Evolutionary conservation across 2,888 invertebrate species (phyloP).

Genomic region (Theretra japonica): DNA sequence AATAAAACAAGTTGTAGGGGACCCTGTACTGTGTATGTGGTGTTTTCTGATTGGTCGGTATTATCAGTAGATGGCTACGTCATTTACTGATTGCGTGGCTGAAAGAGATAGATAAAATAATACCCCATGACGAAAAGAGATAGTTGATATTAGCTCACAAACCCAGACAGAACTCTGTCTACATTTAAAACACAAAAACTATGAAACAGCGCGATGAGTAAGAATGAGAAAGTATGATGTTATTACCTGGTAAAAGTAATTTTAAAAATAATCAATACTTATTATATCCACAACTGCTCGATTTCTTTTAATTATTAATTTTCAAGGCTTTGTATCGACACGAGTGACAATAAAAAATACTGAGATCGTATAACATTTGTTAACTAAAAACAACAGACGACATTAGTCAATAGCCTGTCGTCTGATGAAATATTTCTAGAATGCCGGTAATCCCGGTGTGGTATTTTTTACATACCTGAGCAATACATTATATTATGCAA

Average conservation of each 20-base stretch:
- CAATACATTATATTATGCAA: background rate
- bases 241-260: background rate
- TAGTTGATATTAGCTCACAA: slow-evolving; percentile 33
- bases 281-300: background rate
- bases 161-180: background rate
- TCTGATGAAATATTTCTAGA: slow-evolving; percentile 15
- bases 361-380: too few species aligned
- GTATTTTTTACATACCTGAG: background rate
- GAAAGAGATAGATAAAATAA: slow-evolving; percentile 42
- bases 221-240: slow-evolving; percentile 22
- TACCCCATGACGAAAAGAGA: slow-evolving; percentile 38
- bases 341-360: background rate
- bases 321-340: background rate
- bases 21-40: slow-evolving; percentile 73
- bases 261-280: background rate
- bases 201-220: slow-evolving; percentile 31
- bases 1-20: slow-evolving; percentile 57
- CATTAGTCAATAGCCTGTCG: background rate
- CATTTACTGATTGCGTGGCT: slow-evolving; percentile 42
- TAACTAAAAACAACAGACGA: too few species aligned
- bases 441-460: background rate
- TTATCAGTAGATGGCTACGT: slow-evolving; percentile 54
- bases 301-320: background rate
- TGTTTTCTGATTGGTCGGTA: slow-evolving; percentile 61
- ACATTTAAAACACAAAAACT: too few species aligned